Percentiles rank a stretch among this genome's conserved stretches.
Conservation (phyloP, 2,113 vertebrate genomes). For the Dipodomys merriami region DNA sequence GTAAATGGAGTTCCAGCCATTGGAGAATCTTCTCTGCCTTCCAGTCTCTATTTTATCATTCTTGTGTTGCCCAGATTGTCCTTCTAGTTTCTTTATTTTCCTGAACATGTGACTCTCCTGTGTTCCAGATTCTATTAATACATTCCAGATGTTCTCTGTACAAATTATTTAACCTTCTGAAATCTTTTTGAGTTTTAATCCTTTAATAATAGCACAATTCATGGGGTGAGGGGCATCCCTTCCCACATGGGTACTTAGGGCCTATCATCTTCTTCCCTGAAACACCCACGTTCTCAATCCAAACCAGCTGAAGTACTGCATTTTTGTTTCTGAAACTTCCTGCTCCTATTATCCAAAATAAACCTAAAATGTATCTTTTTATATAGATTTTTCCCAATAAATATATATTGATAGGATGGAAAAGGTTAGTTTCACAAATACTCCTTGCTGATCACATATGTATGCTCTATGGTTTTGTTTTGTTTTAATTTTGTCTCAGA, state of each 20-base stretch:
- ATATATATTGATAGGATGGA: neutral
- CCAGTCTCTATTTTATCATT: neutral
- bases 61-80: neutral
- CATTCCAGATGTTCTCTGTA: neutral
- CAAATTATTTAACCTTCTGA: neutral
- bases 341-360: neutral
- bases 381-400: neutral
- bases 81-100: neutral
- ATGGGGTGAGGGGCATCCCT: neutral
- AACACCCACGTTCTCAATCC: too few species aligned
- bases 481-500: neutral
- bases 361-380: neutral
- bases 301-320: too few species aligned
- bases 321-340: neutral
- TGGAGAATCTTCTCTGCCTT: neutral
- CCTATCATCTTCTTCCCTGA: neutral
- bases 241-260: neutral
- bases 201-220: neutral
- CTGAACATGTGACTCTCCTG: neutral
- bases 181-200: neutral
- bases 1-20: neutral
- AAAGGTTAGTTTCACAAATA: neutral
- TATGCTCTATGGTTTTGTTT: neutral
- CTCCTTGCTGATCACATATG: neutral
- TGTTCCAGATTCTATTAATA: neutral